These are phyloP conservation scores for Lerista edwardsae DNA, from an alignment of 2,797 vertebrate genomes.

Conservation along the genomic window DNA sequence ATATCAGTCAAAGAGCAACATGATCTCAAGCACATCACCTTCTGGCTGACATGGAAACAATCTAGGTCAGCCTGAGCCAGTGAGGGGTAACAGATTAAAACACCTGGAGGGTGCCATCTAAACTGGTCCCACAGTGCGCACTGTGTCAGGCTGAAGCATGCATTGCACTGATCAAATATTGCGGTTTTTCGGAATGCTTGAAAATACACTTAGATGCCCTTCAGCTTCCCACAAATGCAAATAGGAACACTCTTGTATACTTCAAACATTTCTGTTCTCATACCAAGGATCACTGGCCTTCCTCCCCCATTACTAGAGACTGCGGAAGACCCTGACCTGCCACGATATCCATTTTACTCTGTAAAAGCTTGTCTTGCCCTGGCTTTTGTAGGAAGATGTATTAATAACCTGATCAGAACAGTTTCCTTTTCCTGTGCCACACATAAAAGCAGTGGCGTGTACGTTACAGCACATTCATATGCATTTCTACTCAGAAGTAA, in stretches of 20 bases:
- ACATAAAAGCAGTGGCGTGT: too few species aligned
- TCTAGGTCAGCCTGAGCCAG: not conserved
- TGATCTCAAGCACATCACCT: slow-evolving; percentile 10
- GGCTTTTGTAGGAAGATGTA: not conserved
- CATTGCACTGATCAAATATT: too few species aligned
- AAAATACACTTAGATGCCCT: not conserved
- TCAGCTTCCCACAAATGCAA: not conserved
- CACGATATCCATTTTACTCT: not conserved
- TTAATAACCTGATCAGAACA: not conserved
- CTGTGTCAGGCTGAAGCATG: not conserved
- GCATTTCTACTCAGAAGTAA: too few species aligned
- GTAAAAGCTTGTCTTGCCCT: not conserved
- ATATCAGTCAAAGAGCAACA: slow-evolving; percentile 1
- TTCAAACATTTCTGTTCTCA: not conserved
- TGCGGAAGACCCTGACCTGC: not conserved
- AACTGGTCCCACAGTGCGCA: not conserved
- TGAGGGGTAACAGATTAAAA: not conserved
- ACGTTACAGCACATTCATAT: not conserved
- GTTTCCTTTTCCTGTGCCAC: too few species aligned
- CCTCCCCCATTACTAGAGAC: not conserved
- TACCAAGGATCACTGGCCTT: not conserved
- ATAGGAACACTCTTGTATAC: not conserved
- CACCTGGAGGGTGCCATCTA: not conserved
- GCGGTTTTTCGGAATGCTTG: not conserved
- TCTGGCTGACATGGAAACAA: not conserved